Conservation (phyloP, 1,140 invertebrate species). For the Melipona quadrifasciata region DNA sequence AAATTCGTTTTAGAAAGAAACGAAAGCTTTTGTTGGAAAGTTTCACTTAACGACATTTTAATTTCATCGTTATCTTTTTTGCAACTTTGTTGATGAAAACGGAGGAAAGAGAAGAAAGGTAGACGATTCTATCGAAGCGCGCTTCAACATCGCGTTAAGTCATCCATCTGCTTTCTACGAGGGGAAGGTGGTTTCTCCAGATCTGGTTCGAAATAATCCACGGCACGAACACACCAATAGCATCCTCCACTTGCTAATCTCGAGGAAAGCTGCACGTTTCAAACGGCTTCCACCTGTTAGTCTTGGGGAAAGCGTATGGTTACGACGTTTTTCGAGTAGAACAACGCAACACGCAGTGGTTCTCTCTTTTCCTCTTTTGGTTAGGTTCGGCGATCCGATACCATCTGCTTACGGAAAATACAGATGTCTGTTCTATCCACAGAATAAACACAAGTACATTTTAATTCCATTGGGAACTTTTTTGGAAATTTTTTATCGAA, state of each 20-base stretch:
- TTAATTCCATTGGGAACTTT: not conserved
- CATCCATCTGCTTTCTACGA: conserved; percentile 50
- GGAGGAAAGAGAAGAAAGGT: not conserved
- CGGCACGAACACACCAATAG: conserved; percentile 31
- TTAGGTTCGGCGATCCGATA: not conserved
- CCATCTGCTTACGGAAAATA: conserved; percentile 41
- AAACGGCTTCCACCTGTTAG: conserved; percentile 65
- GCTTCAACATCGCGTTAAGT: not conserved
- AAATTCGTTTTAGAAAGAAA: not conserved
- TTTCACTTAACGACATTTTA: not conserved
- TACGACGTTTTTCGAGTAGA: conserved; percentile 57
- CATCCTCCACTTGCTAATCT: conserved; percentile 64
- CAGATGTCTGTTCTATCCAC: not conserved
- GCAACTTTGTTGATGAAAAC: too few species aligned
- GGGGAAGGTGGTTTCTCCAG: conserved; percentile 1
- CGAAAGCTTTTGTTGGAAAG: not conserved
- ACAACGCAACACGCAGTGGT: conserved; percentile 33
- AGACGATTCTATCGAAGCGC: not conserved
- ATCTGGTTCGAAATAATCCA: conserved; percentile 53
- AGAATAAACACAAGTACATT: not conserved
- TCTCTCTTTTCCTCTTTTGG: conserved; percentile 16
- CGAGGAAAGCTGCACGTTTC: conserved; percentile 59
- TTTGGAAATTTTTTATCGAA: not conserved
- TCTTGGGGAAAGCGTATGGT: conserved; percentile 63
- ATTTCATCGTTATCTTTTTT: not conserved